Evolutionary conservation across 2,888 invertebrate genomes (phyloP).

Genomic region (Nemoura dubitans): DNA sequence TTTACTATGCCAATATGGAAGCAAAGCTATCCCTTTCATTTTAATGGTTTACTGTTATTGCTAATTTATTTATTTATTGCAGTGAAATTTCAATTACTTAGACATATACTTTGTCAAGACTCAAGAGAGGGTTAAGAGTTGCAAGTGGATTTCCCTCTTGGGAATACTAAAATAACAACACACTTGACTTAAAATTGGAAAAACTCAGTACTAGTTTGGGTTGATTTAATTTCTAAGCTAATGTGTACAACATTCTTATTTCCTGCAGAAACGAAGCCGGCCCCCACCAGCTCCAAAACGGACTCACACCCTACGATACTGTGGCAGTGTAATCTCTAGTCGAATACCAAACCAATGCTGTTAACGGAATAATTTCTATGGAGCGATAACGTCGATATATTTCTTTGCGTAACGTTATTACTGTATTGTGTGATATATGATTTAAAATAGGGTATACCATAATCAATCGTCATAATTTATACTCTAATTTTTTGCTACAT

Average conservation of each 20-base stretch:
- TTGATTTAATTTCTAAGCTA: no score
- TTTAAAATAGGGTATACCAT: constrained; percentile 3
- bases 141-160: no score
- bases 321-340: constrained; percentile 96
- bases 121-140: no score
- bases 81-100: no score
- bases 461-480: constrained; percentile 34
- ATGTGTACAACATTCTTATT: constrained; percentile 46
- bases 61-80: no score
- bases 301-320: constrained; percentile 96
- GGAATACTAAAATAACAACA: no score
- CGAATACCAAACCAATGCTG: constrained; percentile 39
- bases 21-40: no score
- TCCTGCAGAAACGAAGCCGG: constrained; percentile 89
- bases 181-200: no score
- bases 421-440: constrained; percentile 41
- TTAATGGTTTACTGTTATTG: no score
- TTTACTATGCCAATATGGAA: no score
- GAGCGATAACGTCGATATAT: constrained; percentile 34
- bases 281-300: constrained; percentile 79
- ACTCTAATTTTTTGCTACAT: constrained; percentile 29
- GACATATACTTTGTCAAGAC: no score
- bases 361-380: constrained; percentile 40
- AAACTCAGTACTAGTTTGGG: no score
- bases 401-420: constrained; percentile 37